Percentiles rank a stretch among this genome's conserved stretches.
Evolutionary conservation across 2,113 vertebrate species (phyloP).

Genomic region (Columbina picui): DNA sequence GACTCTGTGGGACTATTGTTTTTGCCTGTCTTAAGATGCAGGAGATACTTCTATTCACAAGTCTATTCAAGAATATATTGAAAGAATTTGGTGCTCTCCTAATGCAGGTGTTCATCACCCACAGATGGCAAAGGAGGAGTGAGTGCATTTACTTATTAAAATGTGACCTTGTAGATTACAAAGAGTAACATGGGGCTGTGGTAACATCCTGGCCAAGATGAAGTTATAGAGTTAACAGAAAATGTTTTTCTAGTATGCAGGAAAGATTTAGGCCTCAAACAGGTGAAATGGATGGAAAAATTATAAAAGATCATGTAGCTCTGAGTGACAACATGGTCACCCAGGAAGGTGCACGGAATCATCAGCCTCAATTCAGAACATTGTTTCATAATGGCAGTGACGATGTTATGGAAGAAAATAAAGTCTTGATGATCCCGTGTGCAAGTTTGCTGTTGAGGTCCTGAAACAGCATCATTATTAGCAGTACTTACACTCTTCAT

Average conservation of each 20-base stretch:
- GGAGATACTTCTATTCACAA: constrained; percentile 55
- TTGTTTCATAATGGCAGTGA: neutral
- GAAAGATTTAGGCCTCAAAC: neutral
- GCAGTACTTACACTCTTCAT: neutral
- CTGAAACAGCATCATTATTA: neutral
- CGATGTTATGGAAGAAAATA: neutral
- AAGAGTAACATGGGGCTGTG: neutral
- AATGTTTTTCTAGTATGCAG: neutral
- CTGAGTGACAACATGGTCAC: neutral
- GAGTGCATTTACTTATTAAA: constrained; percentile 40
- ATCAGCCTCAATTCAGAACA: neutral
- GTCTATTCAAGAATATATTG: constrained; percentile 37
- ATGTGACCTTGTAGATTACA: constrained; percentile 41
- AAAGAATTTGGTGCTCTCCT: constrained; percentile 32
- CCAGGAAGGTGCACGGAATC: neutral
- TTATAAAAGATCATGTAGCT: neutral
- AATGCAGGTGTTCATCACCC: constrained; percentile 57
- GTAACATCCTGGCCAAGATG: neutral
- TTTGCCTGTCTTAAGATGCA: constrained; percentile 46
- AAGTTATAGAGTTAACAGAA: neutral
- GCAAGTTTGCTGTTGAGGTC: neutral
- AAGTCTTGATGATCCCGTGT: neutral
- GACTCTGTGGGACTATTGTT: constrained; percentile 55
- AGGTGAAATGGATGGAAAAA: neutral
- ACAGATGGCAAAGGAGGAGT: constrained; percentile 7